A percentile compares a stretch with the other conserved stretches of the same genome.
Conservation (phyloP, 1,140 invertebrate genomes). For the Pogonomyrmex californicus region DNA sequence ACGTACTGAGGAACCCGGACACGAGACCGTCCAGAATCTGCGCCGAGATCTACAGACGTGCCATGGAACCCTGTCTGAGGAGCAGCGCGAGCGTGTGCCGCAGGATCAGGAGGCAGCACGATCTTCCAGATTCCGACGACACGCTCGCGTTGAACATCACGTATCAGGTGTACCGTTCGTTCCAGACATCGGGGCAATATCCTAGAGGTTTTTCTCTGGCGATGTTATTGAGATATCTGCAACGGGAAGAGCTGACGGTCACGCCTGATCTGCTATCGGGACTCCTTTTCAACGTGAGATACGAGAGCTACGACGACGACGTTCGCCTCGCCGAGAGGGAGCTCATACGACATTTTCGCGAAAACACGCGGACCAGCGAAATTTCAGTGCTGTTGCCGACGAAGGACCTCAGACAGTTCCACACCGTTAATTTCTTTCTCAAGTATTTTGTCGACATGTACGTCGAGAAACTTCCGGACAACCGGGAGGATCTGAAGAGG, state of each 20-base stretch:
- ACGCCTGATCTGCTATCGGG: slow-evolving; percentile 67
- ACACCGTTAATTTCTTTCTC: slow-evolving; percentile 61
- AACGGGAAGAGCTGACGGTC: slow-evolving; percentile 47
- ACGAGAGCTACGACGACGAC: slow-evolving; percentile 68
- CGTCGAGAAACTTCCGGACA: not conserved
- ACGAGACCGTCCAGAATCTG: slow-evolving; percentile 70
- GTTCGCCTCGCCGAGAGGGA: slow-evolving; percentile 67
- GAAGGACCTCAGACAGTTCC: slow-evolving; percentile 2
- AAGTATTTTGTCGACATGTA: slow-evolving; percentile 51
- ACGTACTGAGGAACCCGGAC: slow-evolving; percentile 42
- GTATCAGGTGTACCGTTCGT: slow-evolving; percentile 35
- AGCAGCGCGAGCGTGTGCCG: slow-evolving; percentile 64
- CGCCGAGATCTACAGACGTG: slow-evolving; percentile 53
- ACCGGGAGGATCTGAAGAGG: not conserved
- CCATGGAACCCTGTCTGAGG: slow-evolving; percentile 51
- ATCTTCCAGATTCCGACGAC: slow-evolving; percentile 29
- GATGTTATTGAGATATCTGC: slow-evolving; percentile 47
- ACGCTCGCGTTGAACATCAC: slow-evolving; percentile 47
- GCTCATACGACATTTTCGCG: slow-evolving; percentile 39
- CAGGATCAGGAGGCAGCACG: slow-evolving; percentile 53
- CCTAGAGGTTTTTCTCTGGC: slow-evolving; percentile 66
- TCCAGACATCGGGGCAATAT: slow-evolving; percentile 51
- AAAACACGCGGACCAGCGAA: not conserved
- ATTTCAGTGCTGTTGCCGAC: not conserved
- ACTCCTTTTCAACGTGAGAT: slow-evolving; percentile 68